Conservation (phyloP, 2,888 invertebrate genomes). For the Leucania comma region DNA sequence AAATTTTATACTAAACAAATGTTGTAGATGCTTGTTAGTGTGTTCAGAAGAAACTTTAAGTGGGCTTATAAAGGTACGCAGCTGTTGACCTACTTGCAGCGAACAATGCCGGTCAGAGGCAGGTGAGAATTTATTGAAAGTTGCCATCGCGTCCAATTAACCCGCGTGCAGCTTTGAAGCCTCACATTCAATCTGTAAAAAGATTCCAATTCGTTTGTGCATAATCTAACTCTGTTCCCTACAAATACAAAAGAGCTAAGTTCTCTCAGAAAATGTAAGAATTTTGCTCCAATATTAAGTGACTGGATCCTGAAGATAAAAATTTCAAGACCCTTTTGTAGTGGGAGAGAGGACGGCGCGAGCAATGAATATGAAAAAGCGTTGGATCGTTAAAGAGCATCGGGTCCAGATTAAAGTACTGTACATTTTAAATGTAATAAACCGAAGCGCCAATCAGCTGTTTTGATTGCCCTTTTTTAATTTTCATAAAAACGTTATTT, state of each 20-base stretch:
- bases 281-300: conserved; percentile 58
- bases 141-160: conserved; percentile 49
- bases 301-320: conserved; percentile 67
- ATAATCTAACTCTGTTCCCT: conserved; percentile 1
- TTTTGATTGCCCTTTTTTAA: conserved; percentile 36
- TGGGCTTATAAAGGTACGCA: conserved; percentile 43
- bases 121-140: conserved; percentile 67
- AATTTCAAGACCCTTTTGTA: conserved; percentile 71
- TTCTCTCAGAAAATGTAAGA: conserved; percentile 45
- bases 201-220: conserved; percentile 8
- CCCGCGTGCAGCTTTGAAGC: conserved; percentile 27
- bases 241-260: conserved; percentile 26
- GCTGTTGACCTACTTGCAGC: conserved; percentile 67
- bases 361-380: conserved; percentile 77
- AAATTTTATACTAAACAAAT: conserved; percentile 16
- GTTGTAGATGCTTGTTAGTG: conserved; percentile 29
- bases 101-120: conserved; percentile 51
- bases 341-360: conserved; percentile 49
- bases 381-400: conserved; percentile 72
- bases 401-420: conserved; percentile 71
- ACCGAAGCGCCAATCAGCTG: conserved; percentile 41
- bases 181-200: conserved; percentile 11
- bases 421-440: conserved; percentile 71
- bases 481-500: conserved; percentile 17
- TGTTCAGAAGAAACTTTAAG: conserved; percentile 28